Evolutionary conservation across 2,888 invertebrate species (phyloP).

Genomic region (Athalia circularis): DNA sequence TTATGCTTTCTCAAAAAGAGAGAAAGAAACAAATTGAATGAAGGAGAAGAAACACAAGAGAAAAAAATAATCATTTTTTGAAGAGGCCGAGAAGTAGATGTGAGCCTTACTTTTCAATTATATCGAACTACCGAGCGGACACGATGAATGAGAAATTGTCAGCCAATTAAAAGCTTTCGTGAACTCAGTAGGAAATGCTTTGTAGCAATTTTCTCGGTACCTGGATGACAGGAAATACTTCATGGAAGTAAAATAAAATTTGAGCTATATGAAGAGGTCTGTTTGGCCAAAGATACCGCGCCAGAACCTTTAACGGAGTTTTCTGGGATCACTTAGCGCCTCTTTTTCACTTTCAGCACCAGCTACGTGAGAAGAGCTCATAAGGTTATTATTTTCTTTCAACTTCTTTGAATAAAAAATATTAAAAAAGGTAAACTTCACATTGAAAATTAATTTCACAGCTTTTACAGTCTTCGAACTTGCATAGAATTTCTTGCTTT

Average conservation of each 20-base stretch:
- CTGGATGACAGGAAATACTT: not conserved
- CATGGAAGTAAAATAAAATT: not conserved
- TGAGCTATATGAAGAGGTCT: not conserved
- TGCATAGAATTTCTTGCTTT: not conserved
- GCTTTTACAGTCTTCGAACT: not conserved
- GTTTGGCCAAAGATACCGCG: conserved; percentile 19
- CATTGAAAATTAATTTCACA: conserved; percentile 6
- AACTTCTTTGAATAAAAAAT: not conserved
- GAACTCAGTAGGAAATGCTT: not conserved
- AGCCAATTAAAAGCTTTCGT: conserved; percentile 31
- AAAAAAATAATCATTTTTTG: not conserved
- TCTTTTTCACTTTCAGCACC: not conserved
- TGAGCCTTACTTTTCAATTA: conserved; percentile 11
- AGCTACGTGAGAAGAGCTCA: not conserved
- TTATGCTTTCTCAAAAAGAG: too few relatives aligned
- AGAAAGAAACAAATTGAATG: too few relatives aligned
- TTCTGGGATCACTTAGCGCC: not conserved
- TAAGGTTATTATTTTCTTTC: conserved; percentile 14
- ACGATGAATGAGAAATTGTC: conserved; percentile 23
- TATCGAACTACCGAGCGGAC: not conserved
- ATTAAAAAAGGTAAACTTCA: not conserved
- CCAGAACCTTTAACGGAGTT: not conserved
- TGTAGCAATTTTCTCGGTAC: not conserved
- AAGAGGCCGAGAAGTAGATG: not conserved
- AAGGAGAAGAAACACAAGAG: too few relatives aligned